Conservation (phyloP, 2,888 invertebrate genomes). For the Empis stercorea region DNA sequence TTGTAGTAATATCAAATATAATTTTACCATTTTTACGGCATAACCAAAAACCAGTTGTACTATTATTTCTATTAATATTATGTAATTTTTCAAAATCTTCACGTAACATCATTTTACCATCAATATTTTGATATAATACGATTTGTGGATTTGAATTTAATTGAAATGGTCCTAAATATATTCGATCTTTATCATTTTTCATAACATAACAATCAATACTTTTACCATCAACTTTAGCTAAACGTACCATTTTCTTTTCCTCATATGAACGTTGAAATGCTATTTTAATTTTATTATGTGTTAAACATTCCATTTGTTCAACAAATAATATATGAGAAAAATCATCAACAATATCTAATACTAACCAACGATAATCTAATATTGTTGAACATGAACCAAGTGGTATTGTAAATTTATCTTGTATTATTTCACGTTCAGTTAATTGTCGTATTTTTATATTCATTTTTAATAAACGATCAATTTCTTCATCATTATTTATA, state of each 20-base stretch:
- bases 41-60: conserved; percentile 31
- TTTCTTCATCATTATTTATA: not conserved
- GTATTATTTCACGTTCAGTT: conserved; percentile 17
- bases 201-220: conserved; percentile 30
- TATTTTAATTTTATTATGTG: conserved; percentile 28
- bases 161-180: conserved; percentile 32
- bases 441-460: conserved; percentile 27
- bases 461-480: conserved; percentile 16
- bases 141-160: conserved; percentile 21
- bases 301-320: conserved; percentile 28
- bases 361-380: conserved; percentile 30
- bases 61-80: conserved; percentile 15
- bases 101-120: conserved; percentile 30
- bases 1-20: conserved; percentile 21
- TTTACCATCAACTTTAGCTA: conserved; percentile 27
- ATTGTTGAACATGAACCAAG: not conserved
- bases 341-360: conserved; percentile 29
- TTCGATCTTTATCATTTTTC: conserved; percentile 24
- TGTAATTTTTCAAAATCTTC: conserved; percentile 30
- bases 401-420: not conserved
- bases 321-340: conserved; percentile 35
- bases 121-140: conserved; percentile 29
- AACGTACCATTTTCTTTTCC: conserved; percentile 24
- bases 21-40: conserved; percentile 23
- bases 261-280: conserved; percentile 20